Evolutionary conservation across 1,140 invertebrate genomes (phyloP), one percentile per base, ranked within the genome.

Genomic region (Gonatopus flavifemur): DNA sequence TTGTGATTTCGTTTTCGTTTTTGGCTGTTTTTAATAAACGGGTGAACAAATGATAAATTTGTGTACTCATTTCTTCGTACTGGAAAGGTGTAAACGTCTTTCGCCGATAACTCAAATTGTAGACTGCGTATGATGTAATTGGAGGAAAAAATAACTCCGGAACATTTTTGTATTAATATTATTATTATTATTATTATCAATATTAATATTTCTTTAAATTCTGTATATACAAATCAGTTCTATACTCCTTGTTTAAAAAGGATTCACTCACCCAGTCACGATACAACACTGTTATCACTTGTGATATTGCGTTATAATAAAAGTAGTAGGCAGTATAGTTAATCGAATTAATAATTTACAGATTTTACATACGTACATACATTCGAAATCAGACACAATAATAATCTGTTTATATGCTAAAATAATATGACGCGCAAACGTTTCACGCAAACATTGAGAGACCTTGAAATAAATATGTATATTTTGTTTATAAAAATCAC

Each of bases 141-240:
- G n/a, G n/a, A n/a, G n/a, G n/a, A n/a, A n/a, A n/a, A n/a, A n/a
- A n/a, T n/a, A n/a, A n/a, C n/a, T n/a, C n/a, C n/a, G n/a, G n/a
- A n/a, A n/a, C n/a, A n/a, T n/a, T n/a, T n/a, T n/a, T n/a, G n/a
- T n/a, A n/a, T n/a, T n/a, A n/a, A n/a, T n/a, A n/a, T n/a, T n/a
- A 21, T 16, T 49, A 45, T 55, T 62, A 52, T 52, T 47, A 55
- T 49, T 31, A 52, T 55, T 55, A 62, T 30, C 31, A 35, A 45
- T 52, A 45, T 52, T 36, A 49, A 31, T 46, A 50, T 47, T 31
- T 62, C 44, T 49, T 60, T 68, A 70, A 74, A 65, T 6, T 56
- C 64, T 68, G 63, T 75, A 69, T 74, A 52, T 71, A 75, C 72
- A 75, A 64, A 49, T 72, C 67, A 69, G 56, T 69, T 67, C 71